Conservation (phyloP, 1,140 invertebrate species). For the Aphelinus atriplicis region DNA sequence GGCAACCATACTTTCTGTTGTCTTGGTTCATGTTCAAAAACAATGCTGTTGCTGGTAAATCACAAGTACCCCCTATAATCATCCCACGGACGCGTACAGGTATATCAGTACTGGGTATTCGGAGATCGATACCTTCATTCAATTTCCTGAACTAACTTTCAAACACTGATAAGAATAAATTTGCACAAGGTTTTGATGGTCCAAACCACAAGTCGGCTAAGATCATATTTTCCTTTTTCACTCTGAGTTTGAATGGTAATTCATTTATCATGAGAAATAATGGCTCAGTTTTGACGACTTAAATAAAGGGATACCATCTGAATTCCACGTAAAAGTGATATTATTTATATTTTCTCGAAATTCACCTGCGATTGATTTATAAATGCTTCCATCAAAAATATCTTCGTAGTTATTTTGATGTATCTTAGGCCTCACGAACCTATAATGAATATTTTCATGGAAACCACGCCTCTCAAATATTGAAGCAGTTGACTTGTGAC, state of each 20-base stretch:
- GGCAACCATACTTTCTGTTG: not conserved
- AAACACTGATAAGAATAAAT: constrained; percentile 15
- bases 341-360: constrained; percentile 29
- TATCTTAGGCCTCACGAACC: constrained; percentile 32
- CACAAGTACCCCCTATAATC: not conserved
- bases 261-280: constrained; percentile 46
- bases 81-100: not conserved
- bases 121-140: not conserved
- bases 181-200: constrained; percentile 35
- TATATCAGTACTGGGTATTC: not conserved
- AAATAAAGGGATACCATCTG: constrained; percentile 39
- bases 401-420: constrained; percentile 37
- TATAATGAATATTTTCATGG: constrained; percentile 9
- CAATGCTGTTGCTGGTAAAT: not conserved
- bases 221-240: constrained; percentile 42
- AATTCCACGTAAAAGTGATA: constrained; percentile 36
- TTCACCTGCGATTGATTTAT: constrained; percentile 30
- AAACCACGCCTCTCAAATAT: constrained; percentile 6
- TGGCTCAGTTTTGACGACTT: constrained; percentile 51
- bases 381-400: constrained; percentile 45
- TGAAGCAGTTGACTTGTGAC: not conserved
- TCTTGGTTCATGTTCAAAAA: not conserved
- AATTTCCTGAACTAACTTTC: not conserved
- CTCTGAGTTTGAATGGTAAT: constrained; percentile 30
- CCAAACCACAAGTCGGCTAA: constrained; percentile 45